Evolutionary conservation across 1,140 invertebrate species (phyloP).

Genomic region (Drosophila paulistorum): DNA sequence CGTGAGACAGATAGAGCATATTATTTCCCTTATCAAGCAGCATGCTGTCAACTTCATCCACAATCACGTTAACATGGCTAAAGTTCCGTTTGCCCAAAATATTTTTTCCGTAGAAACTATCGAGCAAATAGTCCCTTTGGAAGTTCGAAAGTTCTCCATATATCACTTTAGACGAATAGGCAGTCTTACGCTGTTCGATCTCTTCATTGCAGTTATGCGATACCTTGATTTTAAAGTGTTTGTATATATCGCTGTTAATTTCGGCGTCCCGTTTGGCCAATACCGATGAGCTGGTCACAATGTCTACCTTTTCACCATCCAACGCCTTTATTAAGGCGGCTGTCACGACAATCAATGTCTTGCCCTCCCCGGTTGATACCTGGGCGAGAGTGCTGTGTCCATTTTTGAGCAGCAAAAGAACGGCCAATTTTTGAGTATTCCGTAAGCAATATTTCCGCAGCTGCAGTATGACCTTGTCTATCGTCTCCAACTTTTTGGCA

Average conservation of each 20-base stretch:
- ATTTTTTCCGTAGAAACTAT: slow-evolving; percentile 17
- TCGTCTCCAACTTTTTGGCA: neutral
- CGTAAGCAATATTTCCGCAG: slow-evolving; percentile 8
- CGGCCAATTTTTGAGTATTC: slow-evolving; percentile 20
- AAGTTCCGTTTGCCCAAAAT: slow-evolving; percentile 38
- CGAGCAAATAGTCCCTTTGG: slow-evolving; percentile 20
- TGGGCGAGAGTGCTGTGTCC: slow-evolving; percentile 12
- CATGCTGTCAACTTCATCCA: slow-evolving; percentile 83
- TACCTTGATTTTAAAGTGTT: neutral
- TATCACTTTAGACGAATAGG: slow-evolving; percentile 10
- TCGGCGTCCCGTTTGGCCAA: slow-evolving; percentile 24
- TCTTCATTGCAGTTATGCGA: slow-evolving; percentile 22
- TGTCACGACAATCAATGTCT: slow-evolving; percentile 20
- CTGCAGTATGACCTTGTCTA: neutral
- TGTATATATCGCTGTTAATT: slow-evolving; percentile 4
- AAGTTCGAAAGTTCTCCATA: slow-evolving; percentile 27
- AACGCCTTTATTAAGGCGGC: neutral
- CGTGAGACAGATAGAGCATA: slow-evolving; percentile 74
- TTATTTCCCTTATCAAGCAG: slow-evolving; percentile 78
- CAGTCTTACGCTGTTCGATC: neutral
- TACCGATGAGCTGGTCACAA: slow-evolving; percentile 22
- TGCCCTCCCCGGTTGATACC: slow-evolving; percentile 23
- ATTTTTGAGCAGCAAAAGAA: slow-evolving; percentile 7
- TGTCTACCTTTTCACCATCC: neutral
- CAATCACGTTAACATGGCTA: slow-evolving; percentile 50